Evolutionary conservation across 2,113 vertebrate genomes (phyloP).

Genomic region (Microtus richardsoni): DNA sequence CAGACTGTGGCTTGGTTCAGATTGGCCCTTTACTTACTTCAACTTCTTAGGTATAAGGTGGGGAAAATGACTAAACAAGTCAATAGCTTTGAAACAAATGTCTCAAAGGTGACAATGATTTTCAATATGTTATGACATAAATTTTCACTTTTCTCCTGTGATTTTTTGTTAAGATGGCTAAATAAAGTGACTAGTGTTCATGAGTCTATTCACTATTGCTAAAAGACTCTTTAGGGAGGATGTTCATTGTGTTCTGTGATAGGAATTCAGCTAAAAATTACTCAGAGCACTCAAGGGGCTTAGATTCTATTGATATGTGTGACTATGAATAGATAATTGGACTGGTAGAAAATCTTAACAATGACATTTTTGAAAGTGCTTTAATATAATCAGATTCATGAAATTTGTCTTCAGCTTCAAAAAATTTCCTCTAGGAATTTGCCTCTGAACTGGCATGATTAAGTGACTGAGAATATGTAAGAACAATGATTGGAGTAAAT

Average conservation of each 20-base stretch:
- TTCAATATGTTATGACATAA: background rate
- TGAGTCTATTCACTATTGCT: background rate
- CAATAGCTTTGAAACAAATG: background rate
- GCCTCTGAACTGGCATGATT: background rate
- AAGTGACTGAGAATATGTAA: background rate
- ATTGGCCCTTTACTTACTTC: background rate
- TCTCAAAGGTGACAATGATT: background rate
- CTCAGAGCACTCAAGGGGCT: background rate
- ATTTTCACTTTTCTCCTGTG: background rate
- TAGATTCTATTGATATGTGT: background rate
- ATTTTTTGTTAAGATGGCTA: background rate
- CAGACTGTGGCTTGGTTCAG: background rate
- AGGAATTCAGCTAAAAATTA: background rate
- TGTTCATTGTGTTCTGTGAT: background rate
- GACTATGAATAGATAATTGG: constrained; percentile 14
- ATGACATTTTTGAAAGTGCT: background rate
- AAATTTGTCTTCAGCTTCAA: background rate
- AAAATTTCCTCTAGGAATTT: background rate
- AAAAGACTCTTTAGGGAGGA: background rate
- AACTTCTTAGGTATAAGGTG: too few relatives aligned
- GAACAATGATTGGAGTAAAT: background rate
- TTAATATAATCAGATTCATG: background rate
- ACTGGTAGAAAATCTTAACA: constrained; percentile 14
- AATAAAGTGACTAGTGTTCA: background rate
- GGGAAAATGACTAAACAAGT: background rate